phyloP scores from a whole-genome alignment of 2,888 invertebrate genomes.

The Tetranychus piercei region DNA sequence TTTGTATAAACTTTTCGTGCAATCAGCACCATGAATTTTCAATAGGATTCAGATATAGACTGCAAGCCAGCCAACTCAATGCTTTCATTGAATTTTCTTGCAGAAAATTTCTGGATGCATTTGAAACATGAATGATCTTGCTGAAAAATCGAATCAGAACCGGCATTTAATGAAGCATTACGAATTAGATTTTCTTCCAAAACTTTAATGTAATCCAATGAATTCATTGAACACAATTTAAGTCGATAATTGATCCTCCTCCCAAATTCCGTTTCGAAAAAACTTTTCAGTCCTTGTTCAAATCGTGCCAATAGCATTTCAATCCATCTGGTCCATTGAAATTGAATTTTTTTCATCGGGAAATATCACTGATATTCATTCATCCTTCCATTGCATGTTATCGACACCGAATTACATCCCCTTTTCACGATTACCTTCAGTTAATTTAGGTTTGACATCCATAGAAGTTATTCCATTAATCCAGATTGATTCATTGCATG shows the following conservation, averaged over 20 bases:
- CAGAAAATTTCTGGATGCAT: background rate
- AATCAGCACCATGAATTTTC: constrained; percentile 8
- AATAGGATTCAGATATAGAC: constrained; percentile 1
- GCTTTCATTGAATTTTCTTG: background rate
- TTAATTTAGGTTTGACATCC: no score
- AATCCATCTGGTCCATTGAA: background rate
- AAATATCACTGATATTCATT: background rate
- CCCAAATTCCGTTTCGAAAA: background rate
- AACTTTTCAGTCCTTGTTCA: background rate
- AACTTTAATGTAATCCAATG: background rate
- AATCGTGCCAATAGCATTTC: background rate
- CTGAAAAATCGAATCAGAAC: background rate
- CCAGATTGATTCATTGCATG: no score
- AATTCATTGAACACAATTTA: background rate
- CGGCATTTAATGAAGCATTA: background rate
- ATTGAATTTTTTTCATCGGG: constrained; percentile 4
- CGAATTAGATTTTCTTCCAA: background rate
- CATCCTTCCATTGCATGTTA: no score
- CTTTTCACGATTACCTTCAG: no score
- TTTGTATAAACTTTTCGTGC: background rate
- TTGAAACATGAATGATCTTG: constrained; percentile 10
- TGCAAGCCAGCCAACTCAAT: background rate
- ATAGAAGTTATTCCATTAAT: no score
- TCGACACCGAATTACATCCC: no score
- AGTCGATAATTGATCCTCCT: background rate